Evolutionary conservation across 2,113 vertebrate genomes (phyloP).

Genomic region (Rhea americana): DNA sequence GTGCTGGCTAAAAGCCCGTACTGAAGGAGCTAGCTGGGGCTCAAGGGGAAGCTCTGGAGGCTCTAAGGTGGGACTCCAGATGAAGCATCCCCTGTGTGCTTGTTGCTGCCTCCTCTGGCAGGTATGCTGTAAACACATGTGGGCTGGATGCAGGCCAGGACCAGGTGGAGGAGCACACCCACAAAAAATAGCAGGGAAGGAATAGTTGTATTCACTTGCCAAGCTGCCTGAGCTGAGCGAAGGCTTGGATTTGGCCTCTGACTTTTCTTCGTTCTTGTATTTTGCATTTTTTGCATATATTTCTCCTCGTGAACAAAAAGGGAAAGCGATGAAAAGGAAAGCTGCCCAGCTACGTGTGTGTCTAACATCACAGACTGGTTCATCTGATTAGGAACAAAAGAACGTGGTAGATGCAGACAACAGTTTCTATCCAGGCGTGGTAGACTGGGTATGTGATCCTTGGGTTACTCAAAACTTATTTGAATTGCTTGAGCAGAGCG

Average conservation of each 20-base stretch:
- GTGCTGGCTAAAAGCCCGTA: neutral
- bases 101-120: neutral
- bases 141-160: neutral
- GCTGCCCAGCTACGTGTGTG: neutral
- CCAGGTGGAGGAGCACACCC: neutral
- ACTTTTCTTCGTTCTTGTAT: neutral
- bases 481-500: neutral
- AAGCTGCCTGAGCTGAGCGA: rapidly evolving
- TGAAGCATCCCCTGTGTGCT: neutral
- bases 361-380: neutral
- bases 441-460: neutral
- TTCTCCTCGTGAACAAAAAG: neutral
- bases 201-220: rapidly evolving
- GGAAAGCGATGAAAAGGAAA: neutral
- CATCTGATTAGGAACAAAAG: neutral
- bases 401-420: neutral
- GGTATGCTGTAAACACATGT: rapidly evolving
- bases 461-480: neutral
- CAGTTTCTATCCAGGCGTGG: rapidly evolving
- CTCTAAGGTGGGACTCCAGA: neutral
- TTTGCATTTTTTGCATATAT: neutral
- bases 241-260: neutral
- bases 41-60: neutral
- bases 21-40: neutral
- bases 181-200: rapidly evolving